phyloP scores from a whole-genome alignment of 1,140 invertebrate species.

The Aphidius gifuensis region DNA sequence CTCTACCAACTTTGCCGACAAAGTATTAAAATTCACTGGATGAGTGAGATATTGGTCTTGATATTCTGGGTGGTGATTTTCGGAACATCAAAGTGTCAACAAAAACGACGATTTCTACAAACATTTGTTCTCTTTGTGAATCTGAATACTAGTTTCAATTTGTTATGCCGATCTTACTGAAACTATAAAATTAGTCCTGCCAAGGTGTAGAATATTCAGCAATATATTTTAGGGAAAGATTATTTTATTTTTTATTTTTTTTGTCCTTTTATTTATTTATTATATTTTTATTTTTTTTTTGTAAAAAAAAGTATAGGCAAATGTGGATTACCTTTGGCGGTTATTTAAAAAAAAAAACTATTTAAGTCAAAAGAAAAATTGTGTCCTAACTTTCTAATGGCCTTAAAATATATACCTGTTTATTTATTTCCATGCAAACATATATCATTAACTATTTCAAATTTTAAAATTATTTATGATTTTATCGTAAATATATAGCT shows the following conservation, averaged over 20 bases:
- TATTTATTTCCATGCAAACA: no score
- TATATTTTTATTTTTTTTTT: not conserved
- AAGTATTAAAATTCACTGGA: not conserved
- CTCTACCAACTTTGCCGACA: not conserved
- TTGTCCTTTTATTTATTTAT: not conserved
- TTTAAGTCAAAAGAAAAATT: not conserved
- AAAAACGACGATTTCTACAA: constrained; percentile 1
- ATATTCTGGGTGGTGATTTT: not conserved
- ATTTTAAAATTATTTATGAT: no score
- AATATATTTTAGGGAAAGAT: not conserved
- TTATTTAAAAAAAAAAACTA: constrained; percentile 3
- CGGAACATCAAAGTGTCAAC: constrained; percentile 12
- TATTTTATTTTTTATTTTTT: not conserved
- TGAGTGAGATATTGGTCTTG: constrained; percentile 4
- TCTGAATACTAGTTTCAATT: constrained; percentile 7
- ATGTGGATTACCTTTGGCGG: constrained; percentile 1
- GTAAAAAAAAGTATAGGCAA: not conserved
- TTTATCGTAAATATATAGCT: no score
- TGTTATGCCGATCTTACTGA: constrained; percentile 2
- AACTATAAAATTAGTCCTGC: constrained; percentile 16
- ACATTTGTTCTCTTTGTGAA: constrained; percentile 3
- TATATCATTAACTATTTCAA: no score
- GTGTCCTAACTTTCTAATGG: constrained; percentile 7
- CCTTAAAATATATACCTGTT: no score
- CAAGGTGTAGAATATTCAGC: not conserved